These are phyloP conservation scores for Rhinopomastus cyanomelas DNA, from an alignment of 2,113 vertebrate species.

Conservation along the genomic window DNA sequence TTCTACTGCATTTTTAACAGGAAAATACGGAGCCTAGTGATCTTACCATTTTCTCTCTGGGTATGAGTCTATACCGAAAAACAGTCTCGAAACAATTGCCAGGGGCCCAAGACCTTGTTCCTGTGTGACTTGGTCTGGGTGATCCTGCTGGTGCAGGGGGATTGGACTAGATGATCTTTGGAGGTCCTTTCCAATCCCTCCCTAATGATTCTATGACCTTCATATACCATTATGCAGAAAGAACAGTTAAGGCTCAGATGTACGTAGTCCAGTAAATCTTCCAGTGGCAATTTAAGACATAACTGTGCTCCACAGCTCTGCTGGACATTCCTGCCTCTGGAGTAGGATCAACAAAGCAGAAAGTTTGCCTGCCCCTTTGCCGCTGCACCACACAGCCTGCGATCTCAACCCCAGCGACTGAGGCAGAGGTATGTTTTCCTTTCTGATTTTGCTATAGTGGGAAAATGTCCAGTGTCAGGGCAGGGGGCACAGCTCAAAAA, in stretches of 20 bases:
- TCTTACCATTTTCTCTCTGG: not conserved
- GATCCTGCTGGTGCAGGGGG: no score
- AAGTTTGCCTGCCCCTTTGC: not conserved
- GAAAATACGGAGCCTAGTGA: not conserved
- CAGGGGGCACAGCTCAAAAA: not conserved
- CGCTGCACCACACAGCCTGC: not conserved
- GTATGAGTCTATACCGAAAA: not conserved
- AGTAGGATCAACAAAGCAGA: not conserved
- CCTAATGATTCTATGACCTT: no score
- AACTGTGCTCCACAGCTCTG: not conserved
- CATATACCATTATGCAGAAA: not conserved
- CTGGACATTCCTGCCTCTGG: not conserved
- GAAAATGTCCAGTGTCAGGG: not conserved
- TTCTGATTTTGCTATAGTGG: not conserved
- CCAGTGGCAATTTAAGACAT: not conserved
- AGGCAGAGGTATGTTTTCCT: not conserved
- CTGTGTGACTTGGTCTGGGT: no score
- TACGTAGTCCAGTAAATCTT: not conserved
- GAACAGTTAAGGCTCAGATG: not conserved
- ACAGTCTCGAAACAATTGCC: not conserved
- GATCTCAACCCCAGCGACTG: not conserved
- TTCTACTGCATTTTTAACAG: conserved; percentile 7
- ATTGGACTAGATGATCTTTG: no score
- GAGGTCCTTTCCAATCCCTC: no score
- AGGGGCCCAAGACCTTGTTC: not conserved